Evolutionary conservation across 2,888 invertebrate genomes (phyloP).

Genomic region (Cantharis flavilabris): DNA sequence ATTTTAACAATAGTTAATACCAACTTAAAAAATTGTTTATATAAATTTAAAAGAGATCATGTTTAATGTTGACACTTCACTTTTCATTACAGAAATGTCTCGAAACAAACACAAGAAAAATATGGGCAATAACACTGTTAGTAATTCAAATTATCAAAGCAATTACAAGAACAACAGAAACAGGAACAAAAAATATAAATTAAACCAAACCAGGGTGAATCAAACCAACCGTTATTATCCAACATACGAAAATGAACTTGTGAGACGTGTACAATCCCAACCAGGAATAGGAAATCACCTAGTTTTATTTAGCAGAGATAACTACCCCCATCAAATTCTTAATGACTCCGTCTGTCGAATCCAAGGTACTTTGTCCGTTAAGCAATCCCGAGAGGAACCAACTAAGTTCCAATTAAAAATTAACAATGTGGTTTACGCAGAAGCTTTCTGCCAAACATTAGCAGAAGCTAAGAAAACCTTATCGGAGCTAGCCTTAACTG

Average conservation of each 20-base stretch:
- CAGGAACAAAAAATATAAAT: no score
- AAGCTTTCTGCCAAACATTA: not conserved
- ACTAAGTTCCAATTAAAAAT: slow-evolving; percentile 2
- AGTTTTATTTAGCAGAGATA: slow-evolving; percentile 2
- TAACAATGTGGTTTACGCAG: slow-evolving; percentile 7
- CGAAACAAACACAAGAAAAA: no score
- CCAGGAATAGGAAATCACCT: slow-evolving; percentile 7
- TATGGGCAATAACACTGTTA: no score
- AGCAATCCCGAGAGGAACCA: not conserved
- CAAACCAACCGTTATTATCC: no score
- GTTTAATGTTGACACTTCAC: no score
- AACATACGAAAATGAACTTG: not conserved
- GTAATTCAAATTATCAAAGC: no score
- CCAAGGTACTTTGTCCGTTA: not conserved
- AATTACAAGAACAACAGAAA: no score
- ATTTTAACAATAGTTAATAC: no score
- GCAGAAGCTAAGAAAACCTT: not conserved
- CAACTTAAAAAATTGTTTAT: no score
- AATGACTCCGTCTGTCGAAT: not conserved
- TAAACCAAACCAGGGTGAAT: no score
- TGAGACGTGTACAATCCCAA: slow-evolving; percentile 6
- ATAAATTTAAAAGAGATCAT: no score
- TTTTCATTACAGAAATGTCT: no score
- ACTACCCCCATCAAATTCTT: not conserved
- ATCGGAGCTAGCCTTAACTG: slow-evolving; percentile 8